phyloP scores from a whole-genome alignment of 2,888 invertebrate species.

The Lasioglossum vierecki region DNA sequence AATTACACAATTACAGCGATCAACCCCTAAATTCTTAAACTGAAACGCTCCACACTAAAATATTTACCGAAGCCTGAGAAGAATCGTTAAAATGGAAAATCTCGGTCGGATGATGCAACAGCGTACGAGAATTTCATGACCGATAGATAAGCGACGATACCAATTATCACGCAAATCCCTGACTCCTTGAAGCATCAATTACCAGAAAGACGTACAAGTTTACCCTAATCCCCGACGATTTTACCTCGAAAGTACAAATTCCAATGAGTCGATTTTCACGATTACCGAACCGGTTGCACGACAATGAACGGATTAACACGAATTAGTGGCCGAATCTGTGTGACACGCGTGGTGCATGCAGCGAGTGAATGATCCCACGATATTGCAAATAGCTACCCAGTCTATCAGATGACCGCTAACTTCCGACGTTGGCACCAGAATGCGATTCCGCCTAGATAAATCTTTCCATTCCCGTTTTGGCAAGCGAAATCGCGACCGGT shows the following conservation, averaged over 20 bases:
- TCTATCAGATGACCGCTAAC: conserved; percentile 13
- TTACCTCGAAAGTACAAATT: not conserved
- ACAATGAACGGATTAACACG: not conserved
- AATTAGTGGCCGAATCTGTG: not conserved
- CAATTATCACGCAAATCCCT: not conserved
- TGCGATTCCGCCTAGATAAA: conserved; percentile 7
- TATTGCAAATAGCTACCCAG: conserved; percentile 7
- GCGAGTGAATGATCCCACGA: conserved; percentile 5
- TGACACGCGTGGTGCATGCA: not conserved
- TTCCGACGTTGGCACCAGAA: conserved; percentile 12
- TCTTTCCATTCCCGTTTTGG: conserved; percentile 17
- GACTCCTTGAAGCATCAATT: not conserved
- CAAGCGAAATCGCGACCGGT: not conserved
- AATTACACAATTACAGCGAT: not conserved
- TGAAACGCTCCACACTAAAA: not conserved
- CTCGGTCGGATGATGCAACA: not conserved
- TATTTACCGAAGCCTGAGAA: not conserved
- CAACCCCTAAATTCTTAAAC: not conserved
- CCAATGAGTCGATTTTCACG: not conserved
- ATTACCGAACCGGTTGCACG: not conserved
- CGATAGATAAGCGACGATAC: not conserved
- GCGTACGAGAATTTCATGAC: not conserved
- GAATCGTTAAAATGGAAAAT: not conserved
- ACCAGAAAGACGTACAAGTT: not conserved
- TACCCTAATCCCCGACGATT: not conserved